phyloP scores from a whole-genome alignment of 2,113 vertebrate species.

The Rhineura floridana region DNA sequence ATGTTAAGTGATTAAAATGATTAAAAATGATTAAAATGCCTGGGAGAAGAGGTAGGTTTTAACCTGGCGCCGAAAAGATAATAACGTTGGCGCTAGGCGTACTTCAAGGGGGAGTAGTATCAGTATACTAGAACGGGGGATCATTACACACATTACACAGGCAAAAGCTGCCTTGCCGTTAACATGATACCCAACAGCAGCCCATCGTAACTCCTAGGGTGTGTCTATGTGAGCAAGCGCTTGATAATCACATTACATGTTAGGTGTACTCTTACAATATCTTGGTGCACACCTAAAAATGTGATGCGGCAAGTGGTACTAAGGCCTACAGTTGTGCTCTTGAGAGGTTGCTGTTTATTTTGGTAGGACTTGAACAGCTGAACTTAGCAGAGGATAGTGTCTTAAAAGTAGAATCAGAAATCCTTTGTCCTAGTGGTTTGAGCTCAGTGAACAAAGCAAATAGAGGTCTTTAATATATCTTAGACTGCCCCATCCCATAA shows the following conservation, averaged over 20 bases:
- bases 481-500: background rate
- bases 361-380: background rate
- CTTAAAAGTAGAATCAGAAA: background rate
- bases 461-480: background rate
- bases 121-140: background rate
- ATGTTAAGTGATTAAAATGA: too few relatives aligned
- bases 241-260: background rate
- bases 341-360: background rate
- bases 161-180: background rate
- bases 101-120: too few relatives aligned
- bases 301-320: background rate
- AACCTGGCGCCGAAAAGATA: too few relatives aligned
- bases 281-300: background rate
- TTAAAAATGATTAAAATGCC: too few relatives aligned
- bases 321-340: too few relatives aligned
- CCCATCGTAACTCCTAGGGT: background rate
- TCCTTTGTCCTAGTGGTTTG: rapidly evolving
- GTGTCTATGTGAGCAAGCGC: background rate
- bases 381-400: background rate
- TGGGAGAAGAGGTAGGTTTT: too few relatives aligned
- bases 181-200: background rate
- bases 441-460: background rate
- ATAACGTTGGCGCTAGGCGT: too few relatives aligned
- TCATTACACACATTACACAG: background rate
- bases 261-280: background rate